Base-by-base conservation (phyloP, 2,888 invertebrate species). In the Leucoma salicis region DNA sequence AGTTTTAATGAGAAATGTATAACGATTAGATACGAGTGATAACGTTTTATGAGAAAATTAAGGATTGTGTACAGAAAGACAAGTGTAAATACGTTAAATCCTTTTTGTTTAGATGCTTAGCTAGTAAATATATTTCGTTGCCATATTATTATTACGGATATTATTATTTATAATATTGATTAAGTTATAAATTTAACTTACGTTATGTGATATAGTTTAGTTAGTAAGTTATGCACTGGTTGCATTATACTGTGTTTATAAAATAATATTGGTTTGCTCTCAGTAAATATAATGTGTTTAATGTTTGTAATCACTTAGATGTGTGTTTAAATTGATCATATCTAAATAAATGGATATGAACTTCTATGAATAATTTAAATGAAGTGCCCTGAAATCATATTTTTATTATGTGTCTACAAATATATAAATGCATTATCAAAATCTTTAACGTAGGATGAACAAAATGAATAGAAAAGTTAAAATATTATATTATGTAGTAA, bases 101-200 rank as follows among this genome's bases (percentile, higher is more conserved):
- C 83, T 83, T 78, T 74, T 76, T 76, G 73, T 78, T 69, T 82
- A 85, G 86, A 86, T 86, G 86, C 84, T 83, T 87, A 86, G 87
- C 76, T 81, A 83, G 80, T 79, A 80, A 81, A 83, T 81, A 77
- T 83, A 79, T 87, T 87, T 84, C 81, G 88, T 89, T 89, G 89
- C 89, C 89, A 89, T 89, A 89, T 87, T 88, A 88, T 84, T 79
- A 72, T 82, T 85, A 86, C 82, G 81, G 70, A 80, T 84, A 84
- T 80, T 76, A 82, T 86, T 84, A 87, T 87, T 84, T 88, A 86
- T 87, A 80, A 78, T 76, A 76, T 74, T 75, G 73, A 60, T 76
- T 85, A 83, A 86, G 83, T 79, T 73, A 80, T 82, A 82, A 82
- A 82, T 82, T 82, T 81, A 82, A 80, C 65, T 78, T 71, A 78